Percentiles rank a stretch among this genome's conserved stretches.
These are phyloP conservation scores for Drosophila barbarae DNA, from an alignment of 2,888 invertebrate species.

Conservation along the genomic window DNA sequence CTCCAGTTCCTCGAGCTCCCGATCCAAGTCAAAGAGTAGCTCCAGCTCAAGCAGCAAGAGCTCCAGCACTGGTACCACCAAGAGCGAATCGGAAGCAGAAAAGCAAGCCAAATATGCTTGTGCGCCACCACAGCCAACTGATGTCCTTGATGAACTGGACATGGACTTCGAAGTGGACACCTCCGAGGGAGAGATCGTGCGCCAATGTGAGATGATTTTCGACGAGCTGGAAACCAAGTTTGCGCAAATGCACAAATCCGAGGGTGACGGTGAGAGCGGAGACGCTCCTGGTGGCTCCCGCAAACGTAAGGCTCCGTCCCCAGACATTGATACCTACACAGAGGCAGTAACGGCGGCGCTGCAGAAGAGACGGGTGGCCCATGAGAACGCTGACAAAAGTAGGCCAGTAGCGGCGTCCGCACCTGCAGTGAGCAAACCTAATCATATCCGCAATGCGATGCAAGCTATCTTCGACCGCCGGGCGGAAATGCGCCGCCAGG, in stretches of 20 bases:
- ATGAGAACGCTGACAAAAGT: slow-evolving; percentile 82
- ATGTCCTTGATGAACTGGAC: slow-evolving; percentile 61
- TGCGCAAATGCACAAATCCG: slow-evolving; percentile 69
- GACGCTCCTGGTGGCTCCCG: slow-evolving; percentile 27
- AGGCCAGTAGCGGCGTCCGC: slow-evolving; percentile 70
- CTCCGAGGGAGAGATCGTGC: slow-evolving; percentile 86
- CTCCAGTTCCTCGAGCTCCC: slow-evolving; percentile 35
- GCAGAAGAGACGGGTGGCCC: slow-evolving; percentile 87
- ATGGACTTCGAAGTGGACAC: slow-evolving; percentile 58
- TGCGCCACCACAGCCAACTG: not conserved
- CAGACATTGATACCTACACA: slow-evolving; percentile 79
- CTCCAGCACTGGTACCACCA: slow-evolving; percentile 6
- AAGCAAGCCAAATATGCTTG: slow-evolving; percentile 11
- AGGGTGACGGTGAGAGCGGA: slow-evolving; percentile 46
- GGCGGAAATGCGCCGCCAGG: slow-evolving; percentile 67
- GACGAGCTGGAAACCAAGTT: slow-evolving; percentile 84
- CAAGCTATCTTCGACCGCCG: slow-evolving; percentile 79
- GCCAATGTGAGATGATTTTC: slow-evolving; percentile 92
- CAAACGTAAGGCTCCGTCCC: slow-evolving; percentile 65
- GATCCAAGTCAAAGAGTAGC: slow-evolving; percentile 48
- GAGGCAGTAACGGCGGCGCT: slow-evolving; percentile 62
- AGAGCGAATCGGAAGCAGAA: slow-evolving; percentile 33
- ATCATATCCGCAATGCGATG: slow-evolving; percentile 82
- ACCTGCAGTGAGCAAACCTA: slow-evolving; percentile 80
- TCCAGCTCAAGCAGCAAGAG: slow-evolving; percentile 31